Conservation (phyloP, 1,140 invertebrate genomes). For the Solen grandis region DNA sequence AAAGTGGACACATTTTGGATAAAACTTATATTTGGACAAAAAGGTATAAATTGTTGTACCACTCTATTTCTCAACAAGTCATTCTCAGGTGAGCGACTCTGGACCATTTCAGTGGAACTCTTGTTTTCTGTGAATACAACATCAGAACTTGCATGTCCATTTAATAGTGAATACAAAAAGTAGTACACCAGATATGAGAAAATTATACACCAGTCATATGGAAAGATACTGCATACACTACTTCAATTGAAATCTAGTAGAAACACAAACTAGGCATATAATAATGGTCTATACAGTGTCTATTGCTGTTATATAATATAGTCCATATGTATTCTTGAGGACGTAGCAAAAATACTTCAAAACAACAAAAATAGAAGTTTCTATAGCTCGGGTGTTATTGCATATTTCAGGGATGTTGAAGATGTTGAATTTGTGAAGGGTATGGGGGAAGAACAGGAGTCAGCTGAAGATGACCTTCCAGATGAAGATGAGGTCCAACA, state of each 20-base stretch:
- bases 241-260: conserved; percentile 15
- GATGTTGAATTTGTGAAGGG: conserved; percentile 15
- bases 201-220: conserved; percentile 10
- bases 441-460: conserved; percentile 7
- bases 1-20: conserved; percentile 11
- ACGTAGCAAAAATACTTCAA: conserved; percentile 10
- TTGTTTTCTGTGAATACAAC: conserved; percentile 10
- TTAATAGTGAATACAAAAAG: conserved; percentile 11
- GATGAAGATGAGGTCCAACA: conserved; percentile 8
- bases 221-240: conserved; percentile 9
- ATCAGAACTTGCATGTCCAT: conserved; percentile 11
- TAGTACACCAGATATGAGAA: conserved; percentile 13
- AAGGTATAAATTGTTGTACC: conserved; percentile 16
- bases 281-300: conserved; percentile 6
- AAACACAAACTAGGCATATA: conserved; percentile 14
- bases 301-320: conserved; percentile 12
- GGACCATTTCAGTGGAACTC: too few relatives aligned
- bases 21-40: conserved; percentile 14
- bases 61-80: background rate
- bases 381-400: conserved; percentile 10
- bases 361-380: conserved; percentile 17
- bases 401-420: conserved; percentile 16
- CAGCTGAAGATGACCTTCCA: conserved; percentile 14
- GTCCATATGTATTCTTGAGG: conserved; percentile 11
- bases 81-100: too few relatives aligned